phyloP scores from a whole-genome alignment of 2,113 vertebrate species.

The Anguilla rostrata region DNA sequence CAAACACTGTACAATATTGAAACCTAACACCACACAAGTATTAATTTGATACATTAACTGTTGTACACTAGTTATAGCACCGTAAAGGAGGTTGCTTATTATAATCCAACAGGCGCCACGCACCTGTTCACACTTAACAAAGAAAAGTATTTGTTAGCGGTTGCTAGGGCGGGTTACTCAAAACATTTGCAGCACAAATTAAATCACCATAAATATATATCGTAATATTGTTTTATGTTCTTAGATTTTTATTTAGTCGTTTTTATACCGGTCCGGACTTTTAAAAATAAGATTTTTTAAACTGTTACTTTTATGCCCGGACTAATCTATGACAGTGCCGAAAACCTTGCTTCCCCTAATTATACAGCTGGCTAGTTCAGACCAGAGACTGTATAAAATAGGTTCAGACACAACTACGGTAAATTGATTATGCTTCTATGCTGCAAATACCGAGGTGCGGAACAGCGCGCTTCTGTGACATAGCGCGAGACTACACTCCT shows the following conservation, averaged over 20 bases:
- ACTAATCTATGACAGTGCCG: no score
- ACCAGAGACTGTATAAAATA: no score
- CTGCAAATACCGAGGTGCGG: neutral
- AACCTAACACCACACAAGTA: neutral
- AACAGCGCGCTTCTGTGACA: neutral
- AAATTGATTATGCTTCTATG: neutral
- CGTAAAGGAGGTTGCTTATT: neutral
- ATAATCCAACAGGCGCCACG: neutral
- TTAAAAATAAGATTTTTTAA: no score
- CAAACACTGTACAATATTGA: neutral
- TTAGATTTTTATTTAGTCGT: no score
- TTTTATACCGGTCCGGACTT: no score
- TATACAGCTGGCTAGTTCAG: neutral
- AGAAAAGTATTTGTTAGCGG: neutral
- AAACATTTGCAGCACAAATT: neutral
- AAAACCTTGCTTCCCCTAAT: neutral
- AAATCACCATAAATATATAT: no score
- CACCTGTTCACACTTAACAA: conserved; percentile 11
- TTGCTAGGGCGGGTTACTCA: neutral
- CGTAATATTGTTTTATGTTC: no score
- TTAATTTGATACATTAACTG: neutral
- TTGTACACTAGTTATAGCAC: neutral
- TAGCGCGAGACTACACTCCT: neutral
- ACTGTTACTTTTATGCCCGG: no score
- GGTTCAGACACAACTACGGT: neutral